phyloP scores from a whole-genome alignment of 2,888 invertebrate species.

The Eumacrocentrus americanus region DNA sequence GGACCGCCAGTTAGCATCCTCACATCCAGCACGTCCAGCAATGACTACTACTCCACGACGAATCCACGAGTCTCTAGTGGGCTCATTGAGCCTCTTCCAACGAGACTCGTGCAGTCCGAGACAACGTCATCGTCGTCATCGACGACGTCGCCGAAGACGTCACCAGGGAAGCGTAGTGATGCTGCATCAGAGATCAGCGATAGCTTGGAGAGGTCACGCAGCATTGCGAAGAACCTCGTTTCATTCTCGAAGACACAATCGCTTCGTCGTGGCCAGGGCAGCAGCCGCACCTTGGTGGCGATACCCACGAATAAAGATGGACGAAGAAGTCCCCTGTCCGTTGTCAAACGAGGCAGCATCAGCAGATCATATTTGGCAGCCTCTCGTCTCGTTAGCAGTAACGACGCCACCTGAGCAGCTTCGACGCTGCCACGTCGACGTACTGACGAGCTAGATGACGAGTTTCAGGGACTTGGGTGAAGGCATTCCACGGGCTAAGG shows the following conservation, averaged over 20 bases:
- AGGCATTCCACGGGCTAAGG: conserved; percentile 28
- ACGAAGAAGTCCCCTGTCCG: conserved; percentile 4
- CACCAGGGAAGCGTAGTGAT: conserved; percentile 12
- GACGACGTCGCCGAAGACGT: conserved; percentile 23
- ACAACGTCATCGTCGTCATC: conserved; percentile 16
- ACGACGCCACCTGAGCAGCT: conserved; percentile 42
- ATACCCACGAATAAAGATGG: conserved; percentile 27
- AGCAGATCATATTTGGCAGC: conserved; percentile 30
- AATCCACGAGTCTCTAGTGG: conserved; percentile 4
- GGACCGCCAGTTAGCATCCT: conserved; percentile 19
- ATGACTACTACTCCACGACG: conserved; percentile 14
- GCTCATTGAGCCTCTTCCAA: neutral
- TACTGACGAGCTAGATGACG: conserved; percentile 18
- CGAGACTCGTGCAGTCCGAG: neutral
- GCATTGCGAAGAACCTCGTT: conserved; percentile 31
- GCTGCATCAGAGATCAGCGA: conserved; percentile 17
- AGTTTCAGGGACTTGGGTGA: conserved; percentile 22
- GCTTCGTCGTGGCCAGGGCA: conserved; percentile 30
- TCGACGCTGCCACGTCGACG: conserved; percentile 21
- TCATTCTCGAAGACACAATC: conserved; percentile 26
- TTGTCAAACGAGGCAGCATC: conserved; percentile 21
- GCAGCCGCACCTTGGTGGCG: conserved; percentile 32
- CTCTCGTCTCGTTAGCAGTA: conserved; percentile 31
- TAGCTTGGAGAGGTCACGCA: conserved; percentile 15
- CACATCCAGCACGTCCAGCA: conserved; percentile 15